Evolutionary conservation across 2,888 invertebrate genomes (phyloP).

Genomic region (Erebia epiphron): DNA sequence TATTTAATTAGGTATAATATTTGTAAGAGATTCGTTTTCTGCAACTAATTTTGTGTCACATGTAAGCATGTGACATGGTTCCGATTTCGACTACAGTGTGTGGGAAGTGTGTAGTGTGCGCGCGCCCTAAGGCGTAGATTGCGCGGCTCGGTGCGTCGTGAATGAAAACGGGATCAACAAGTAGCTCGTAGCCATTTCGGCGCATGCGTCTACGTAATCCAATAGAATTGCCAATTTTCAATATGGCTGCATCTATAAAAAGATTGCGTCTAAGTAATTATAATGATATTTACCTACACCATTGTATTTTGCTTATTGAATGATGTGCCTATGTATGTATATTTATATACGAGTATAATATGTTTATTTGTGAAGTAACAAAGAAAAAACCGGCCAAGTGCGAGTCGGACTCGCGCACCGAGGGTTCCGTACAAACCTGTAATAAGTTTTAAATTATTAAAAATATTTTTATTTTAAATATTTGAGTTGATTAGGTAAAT

Average conservation of each 20-base stretch:
- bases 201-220: constrained; percentile 59
- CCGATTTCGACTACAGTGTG: not conserved
- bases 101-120: constrained; percentile 9
- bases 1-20: too few relatives aligned
- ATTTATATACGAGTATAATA: too few relatives aligned
- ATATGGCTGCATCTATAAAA: constrained; percentile 56
- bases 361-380: too few relatives aligned
- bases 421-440: too few relatives aligned
- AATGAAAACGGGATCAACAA: constrained; percentile 78
- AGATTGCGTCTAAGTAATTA: constrained; percentile 27
- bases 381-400: too few relatives aligned
- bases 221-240: constrained; percentile 50
- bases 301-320: not conserved
- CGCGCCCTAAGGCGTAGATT: constrained; percentile 54
- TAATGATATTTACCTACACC: not conserved
- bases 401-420: too few relatives aligned
- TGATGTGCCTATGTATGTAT: too few relatives aligned
- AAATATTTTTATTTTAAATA: too few relatives aligned
- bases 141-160: constrained; percentile 68
- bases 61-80: constrained; percentile 3
- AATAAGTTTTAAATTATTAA: too few relatives aligned
- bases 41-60: not conserved
- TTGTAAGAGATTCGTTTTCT: not conserved
- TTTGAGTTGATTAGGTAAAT: too few relatives aligned
- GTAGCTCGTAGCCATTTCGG: constrained; percentile 55